Percentiles rank a stretch among this genome's conserved stretches.
These are phyloP conservation scores for Distichodus sexfasciatus DNA, from an alignment of 2,797 vertebrate species.

Conservation along the genomic window DNA sequence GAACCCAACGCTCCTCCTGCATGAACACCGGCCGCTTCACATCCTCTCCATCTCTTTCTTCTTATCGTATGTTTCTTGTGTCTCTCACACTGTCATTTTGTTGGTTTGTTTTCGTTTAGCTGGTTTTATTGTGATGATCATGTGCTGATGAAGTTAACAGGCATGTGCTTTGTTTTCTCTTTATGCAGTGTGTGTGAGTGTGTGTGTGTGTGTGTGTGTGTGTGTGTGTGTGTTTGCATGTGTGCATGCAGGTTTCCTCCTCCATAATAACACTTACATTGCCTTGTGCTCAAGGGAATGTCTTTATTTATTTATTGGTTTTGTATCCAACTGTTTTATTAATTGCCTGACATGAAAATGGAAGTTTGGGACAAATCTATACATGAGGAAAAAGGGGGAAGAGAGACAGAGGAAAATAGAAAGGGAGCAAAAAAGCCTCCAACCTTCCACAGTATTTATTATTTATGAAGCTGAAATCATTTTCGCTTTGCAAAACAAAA, in stretches of 20 bases:
- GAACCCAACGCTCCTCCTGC: no score
- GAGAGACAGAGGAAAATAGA: not conserved
- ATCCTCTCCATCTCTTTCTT: no score
- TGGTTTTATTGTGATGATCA: no score
- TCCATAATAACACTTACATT: conserved; percentile 13
- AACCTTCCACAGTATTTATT: conserved; percentile 32
- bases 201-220: not conserved
- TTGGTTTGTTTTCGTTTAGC: no score
- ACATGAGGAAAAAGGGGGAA: conserved; percentile 21
- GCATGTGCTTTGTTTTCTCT: no score
- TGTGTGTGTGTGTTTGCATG: not conserved
- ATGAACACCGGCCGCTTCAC: no score
- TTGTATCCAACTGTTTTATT: conserved; percentile 34
- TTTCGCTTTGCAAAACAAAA: conserved; percentile 36
- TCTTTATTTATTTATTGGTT: no score
- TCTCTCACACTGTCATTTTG: no score
- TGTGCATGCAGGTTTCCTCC: not conserved
- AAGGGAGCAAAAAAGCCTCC: not conserved
- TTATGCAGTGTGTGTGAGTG: not conserved
- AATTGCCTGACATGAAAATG: conserved; percentile 40
- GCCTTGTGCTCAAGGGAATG: conserved; percentile 24
- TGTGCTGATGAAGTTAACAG: no score
- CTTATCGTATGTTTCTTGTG: no score
- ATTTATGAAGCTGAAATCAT: conserved; percentile 43
- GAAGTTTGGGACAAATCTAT: conserved; percentile 52